Percentiles rank a stretch among this genome's conserved stretches.
Evolutionary conservation across 2,113 vertebrate species (phyloP).

Genomic region (Ailuropoda melanoleuca): DNA sequence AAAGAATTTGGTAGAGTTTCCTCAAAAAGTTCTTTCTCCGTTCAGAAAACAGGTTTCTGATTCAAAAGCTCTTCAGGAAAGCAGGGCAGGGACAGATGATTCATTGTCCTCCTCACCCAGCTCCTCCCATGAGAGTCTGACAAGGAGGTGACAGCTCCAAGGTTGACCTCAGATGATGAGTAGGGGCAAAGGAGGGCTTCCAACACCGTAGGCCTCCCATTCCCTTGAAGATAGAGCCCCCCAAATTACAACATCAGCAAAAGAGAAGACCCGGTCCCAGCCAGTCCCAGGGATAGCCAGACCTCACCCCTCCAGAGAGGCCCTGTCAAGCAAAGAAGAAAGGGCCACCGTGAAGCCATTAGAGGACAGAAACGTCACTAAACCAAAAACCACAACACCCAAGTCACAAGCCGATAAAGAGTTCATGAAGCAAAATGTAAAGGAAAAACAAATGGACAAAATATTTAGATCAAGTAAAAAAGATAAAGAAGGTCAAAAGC

Average conservation of each 20-base stretch:
- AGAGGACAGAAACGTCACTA: not conserved
- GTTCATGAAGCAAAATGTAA: slow-evolving; percentile 12
- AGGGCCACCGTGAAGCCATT: not conserved
- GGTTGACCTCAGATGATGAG: not conserved
- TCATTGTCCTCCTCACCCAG: slow-evolving; percentile 54
- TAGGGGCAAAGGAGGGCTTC: slow-evolving; percentile 69
- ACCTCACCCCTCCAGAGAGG: slow-evolving; percentile 44
- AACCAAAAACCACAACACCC: not conserved
- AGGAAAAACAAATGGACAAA: slow-evolving; percentile 5
- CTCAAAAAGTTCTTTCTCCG: slow-evolving; percentile 63
- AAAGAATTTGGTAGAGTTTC: slow-evolving; percentile 83
- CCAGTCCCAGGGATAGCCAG: not conserved
- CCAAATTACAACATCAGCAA: not conserved
- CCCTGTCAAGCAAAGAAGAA: not conserved
- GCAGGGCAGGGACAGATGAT: not conserved
- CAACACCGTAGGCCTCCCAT: not conserved
- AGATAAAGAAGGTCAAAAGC: not conserved
- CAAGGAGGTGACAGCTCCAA: slow-evolving; percentile 59
- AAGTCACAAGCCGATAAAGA: slow-evolving; percentile 26
- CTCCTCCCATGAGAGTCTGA: slow-evolving; percentile 85
- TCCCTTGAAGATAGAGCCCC: not conserved
- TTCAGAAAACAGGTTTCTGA: not conserved
- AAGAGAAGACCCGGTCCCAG: slow-evolving; percentile 4
- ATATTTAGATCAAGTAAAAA: rapidly evolving
- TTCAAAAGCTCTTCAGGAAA: not conserved